Evolutionary conservation across 1,140 invertebrate genomes (phyloP).

Genomic region (Drosophila cardini): DNA sequence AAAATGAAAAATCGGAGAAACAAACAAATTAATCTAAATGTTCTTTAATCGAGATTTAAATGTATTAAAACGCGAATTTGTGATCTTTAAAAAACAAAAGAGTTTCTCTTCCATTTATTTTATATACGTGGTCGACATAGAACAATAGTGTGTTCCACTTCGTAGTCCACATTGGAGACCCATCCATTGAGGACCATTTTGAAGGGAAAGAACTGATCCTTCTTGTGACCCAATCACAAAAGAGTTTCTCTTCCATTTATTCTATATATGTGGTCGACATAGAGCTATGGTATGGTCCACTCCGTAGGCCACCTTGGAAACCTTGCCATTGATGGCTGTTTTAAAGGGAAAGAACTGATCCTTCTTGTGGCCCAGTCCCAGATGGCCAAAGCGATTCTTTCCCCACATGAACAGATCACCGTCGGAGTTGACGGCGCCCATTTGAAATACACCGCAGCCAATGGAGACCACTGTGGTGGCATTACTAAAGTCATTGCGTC

Average conservation of each 20-base stretch:
- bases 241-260: neutral
- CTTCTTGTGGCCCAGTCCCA: slow-evolving; percentile 92
- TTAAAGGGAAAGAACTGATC: slow-evolving; percentile 96
- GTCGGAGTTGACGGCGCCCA: slow-evolving; percentile 91
- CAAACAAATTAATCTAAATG: slow-evolving; percentile 78
- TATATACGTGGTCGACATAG: slow-evolving; percentile 90
- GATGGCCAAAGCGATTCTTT: slow-evolving; percentile 91
- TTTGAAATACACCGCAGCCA: slow-evolving; percentile 90
- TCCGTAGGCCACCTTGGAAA: slow-evolving; percentile 90
- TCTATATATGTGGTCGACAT: slow-evolving; percentile 89
- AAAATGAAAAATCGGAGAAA: slow-evolving; percentile 54
- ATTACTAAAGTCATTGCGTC: slow-evolving; percentile 92
- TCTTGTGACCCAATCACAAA: slow-evolving; percentile 91
- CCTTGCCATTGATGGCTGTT: slow-evolving; percentile 91
- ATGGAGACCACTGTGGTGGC: slow-evolving; percentile 89
- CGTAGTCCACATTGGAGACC: slow-evolving; percentile 90
- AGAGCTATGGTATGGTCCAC: slow-evolving; percentile 93
- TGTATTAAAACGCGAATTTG: slow-evolving; percentile 83
- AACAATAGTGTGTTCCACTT: slow-evolving; percentile 93
- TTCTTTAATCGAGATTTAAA: slow-evolving; percentile 79
- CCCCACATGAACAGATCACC: slow-evolving; percentile 97
- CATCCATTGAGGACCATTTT: slow-evolving; percentile 91
- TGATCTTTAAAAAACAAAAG: slow-evolving; percentile 70
- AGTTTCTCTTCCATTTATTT: neutral
- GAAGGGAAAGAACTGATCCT: slow-evolving; percentile 95